Conservation (phyloP, 2,113 vertebrate species). For the Salminus brasiliensis region DNA sequence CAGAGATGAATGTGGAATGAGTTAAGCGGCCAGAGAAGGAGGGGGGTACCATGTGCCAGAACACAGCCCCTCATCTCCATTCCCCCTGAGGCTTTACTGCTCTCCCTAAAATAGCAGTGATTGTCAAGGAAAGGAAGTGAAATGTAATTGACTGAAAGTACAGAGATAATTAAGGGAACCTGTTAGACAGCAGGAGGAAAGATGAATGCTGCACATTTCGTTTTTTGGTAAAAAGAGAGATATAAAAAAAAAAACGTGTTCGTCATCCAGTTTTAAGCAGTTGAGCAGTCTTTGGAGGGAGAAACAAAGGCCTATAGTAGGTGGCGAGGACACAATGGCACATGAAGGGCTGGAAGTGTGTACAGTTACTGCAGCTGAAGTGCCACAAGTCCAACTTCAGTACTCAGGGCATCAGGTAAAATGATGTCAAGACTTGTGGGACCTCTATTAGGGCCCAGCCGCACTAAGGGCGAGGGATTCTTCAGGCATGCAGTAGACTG, state of each 20-base stretch:
- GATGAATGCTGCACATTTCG: constrained; percentile 77
- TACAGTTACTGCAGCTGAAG: constrained; percentile 59
- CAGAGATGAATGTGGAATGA: constrained; percentile 38
- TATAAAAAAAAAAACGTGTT: constrained; percentile 19
- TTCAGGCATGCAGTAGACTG: background rate
- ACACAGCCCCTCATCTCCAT: constrained; percentile 62
- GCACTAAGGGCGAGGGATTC: background rate
- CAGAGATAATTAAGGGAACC: constrained; percentile 80
- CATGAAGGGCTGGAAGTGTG: background rate
- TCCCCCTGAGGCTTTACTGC: constrained; percentile 69
- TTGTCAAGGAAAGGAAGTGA: constrained; percentile 80
- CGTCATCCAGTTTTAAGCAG: constrained; percentile 44
- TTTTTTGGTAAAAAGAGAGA: constrained; percentile 61
- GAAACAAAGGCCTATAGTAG: constrained; percentile 1
- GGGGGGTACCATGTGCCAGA: constrained; percentile 48
- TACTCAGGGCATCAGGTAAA: constrained; percentile 78
- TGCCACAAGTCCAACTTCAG: constrained; percentile 73
- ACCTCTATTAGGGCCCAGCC: constrained; percentile 48
- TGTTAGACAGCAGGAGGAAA: constrained; percentile 72
- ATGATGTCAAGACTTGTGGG: constrained; percentile 81
- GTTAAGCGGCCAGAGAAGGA: constrained; percentile 42
- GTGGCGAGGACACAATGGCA: background rate
- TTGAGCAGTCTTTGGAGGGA: background rate
- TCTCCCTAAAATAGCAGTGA: constrained; percentile 79
- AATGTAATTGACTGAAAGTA: constrained; percentile 80